Evolutionary conservation across 2,797 vertebrate genomes (phyloP), one percentile per base, ranked within the genome.

Genomic region (Sitta carolinensis): DNA sequence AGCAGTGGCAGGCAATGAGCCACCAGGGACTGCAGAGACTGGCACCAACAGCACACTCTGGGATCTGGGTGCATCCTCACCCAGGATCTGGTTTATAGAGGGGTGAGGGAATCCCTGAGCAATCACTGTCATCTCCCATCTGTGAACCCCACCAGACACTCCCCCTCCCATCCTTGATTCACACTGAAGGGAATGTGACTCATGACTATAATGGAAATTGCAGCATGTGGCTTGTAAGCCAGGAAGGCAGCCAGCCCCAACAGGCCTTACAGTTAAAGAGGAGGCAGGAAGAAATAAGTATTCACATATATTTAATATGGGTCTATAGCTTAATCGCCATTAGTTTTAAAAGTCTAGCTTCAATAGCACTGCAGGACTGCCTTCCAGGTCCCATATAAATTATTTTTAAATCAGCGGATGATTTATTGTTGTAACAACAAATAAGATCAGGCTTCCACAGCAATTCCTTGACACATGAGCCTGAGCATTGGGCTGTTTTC

Each of bases 361-460:
- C 77, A 92, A 88, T 38, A 87, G 75, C 48, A 74, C 51, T 83
- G 40, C 45, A 86, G 76, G 45, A 73, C 74, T 68, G 68, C 52
- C 85, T 79, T 54, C 76, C 70, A 88, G 76, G 63, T 84, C 91
- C 48, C 42, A 54, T 30, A 84, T 63, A 86, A 95, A 95, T 88
- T 66, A 81, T 75, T 87, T 91, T 66, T 73, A 84, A 84, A 94
- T 74, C 69, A 88, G 66, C 0, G 0, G 45, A 67, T 70, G 87
- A 95, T 91, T 95, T 92, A 91, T 63, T 90, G 40, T 73, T 90
- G 67, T 45, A 94, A 76, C 59, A 93, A 96, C 87, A 96, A 96
- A 70, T 94, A 92, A 86, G 76, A 88, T 25, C 1, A 11, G 59
- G 57, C 73, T 90, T 91, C 67, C 84, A 91, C 45, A 84, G 84